A percentile compares a stretch with the other conserved stretches of the same genome.
Evolutionary conservation across 2,797 vertebrate genomes (phyloP).

Genomic region (Limosa lapponica): DNA sequence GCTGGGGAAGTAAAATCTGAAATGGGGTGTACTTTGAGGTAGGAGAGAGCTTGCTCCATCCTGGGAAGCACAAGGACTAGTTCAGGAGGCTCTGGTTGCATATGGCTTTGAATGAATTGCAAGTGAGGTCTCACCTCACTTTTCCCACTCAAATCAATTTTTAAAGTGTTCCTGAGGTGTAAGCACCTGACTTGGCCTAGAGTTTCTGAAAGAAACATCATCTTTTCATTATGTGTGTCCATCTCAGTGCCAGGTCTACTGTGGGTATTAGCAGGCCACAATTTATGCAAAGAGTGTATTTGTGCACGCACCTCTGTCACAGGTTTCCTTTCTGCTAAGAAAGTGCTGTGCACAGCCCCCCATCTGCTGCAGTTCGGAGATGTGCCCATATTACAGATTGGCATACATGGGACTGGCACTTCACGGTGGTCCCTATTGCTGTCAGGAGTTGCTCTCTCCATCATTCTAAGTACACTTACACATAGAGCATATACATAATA

Average conservation of each 20-base stretch:
- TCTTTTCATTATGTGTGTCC: background rate
- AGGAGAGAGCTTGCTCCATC: background rate
- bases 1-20: background rate
- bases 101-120: background rate
- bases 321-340: background rate
- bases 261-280: background rate
- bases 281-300: background rate
- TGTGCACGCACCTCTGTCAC: fast-evolving
- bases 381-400: fast-evolving
- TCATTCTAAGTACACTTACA: background rate
- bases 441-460: background rate
- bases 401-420: background rate
- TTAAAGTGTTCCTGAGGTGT: background rate
- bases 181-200: background rate
- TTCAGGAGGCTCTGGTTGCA: background rate
- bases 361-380: background rate
- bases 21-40: background rate
- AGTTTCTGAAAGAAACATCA: background rate
- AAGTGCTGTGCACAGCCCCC: too few species aligned
- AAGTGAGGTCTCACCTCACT: background rate
- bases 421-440: background rate
- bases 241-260: background rate
- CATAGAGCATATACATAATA: background rate
- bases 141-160: background rate
- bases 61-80: background rate